Base-by-base conservation (phyloP, 2,113 vertebrate species). In the Procavia capensis region DNA sequence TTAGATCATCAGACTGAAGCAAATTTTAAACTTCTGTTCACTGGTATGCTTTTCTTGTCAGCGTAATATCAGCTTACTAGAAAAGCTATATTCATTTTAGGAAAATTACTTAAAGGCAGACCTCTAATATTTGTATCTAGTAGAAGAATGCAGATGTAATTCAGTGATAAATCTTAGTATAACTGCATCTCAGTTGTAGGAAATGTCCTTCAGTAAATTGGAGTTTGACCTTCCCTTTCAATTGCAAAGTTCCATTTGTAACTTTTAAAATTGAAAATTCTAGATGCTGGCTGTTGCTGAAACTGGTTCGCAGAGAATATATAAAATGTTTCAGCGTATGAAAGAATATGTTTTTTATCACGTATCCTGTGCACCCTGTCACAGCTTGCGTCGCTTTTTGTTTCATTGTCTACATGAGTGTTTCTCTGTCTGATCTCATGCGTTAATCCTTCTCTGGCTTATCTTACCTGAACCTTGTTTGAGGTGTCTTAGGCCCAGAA, bases 401-500 rank as follows among this genome's bases (percentile, higher is more conserved):
- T 82, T 90, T 31, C 25, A 19, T 63, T 75, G 34, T 85, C 1
- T 87, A 7, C 13, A 3, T 91, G 39, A 29, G 9, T 85, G 24
- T 79, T 19, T 86, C 85, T 93, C 4, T 82, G 74, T 39, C 43
- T 68, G 31, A 63, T 94, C 34, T 39, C 85, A 2, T 87, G 3
- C 10, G 2, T 91, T 54, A 31, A 6, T 79, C 20, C 79, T 19
- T 88, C 85, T 93, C 8, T 79, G 66, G 54, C 50, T 64, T 31
- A 70, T 95, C 39, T 39, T 95, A 8, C 43, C 64, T 92, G 43
- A 80, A 91, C 76, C 27, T 31, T 94, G 84, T 24, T 47, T 95
- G 75, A 93, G 57, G 93, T 95, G 39, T 64, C 34, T 93, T 4
- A 8, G 61, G 47, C 54, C 27, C 74, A 43, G 31, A 63, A 47